Conservation (phyloP, 2,888 invertebrate species). For the Lasioglossum oenotherae region DNA sequence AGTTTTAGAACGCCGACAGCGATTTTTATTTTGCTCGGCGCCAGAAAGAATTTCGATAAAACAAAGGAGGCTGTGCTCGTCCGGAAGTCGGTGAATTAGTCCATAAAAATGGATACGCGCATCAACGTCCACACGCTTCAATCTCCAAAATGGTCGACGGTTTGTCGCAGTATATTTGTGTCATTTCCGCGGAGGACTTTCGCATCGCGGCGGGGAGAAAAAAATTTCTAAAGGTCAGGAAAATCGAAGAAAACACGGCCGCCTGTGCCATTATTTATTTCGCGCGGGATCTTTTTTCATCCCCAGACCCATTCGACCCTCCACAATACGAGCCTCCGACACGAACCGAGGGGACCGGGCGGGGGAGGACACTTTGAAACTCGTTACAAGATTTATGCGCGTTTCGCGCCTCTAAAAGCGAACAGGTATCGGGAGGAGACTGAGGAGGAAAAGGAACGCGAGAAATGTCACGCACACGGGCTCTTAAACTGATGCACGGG, state of each 20-base stretch:
- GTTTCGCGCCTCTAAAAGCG: constrained; percentile 16
- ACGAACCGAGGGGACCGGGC: neutral
- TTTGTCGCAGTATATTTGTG: neutral
- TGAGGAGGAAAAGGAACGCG: neutral
- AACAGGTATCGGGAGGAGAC: neutral
- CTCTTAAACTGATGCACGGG: neutral
- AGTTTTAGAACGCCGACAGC: neutral
- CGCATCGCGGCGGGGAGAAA: neutral
- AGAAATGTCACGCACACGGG: neutral
- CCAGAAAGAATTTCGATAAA: neutral
- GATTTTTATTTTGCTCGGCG: neutral
- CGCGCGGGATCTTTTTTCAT: constrained; percentile 16
- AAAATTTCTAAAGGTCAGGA: constrained; percentile 6
- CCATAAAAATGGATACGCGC: neutral
- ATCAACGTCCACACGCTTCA: neutral
- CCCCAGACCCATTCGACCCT: constrained; percentile 7
- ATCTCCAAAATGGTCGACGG: neutral
- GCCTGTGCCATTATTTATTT: constrained; percentile 38
- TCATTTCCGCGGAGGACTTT: neutral
- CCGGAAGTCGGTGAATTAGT: neutral
- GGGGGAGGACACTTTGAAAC: neutral
- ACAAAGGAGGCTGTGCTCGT: neutral
- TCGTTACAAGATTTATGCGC: constrained; percentile 20
- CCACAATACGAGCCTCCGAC: neutral
- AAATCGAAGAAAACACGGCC: constrained; percentile 11